Conservation (phyloP, 2,888 invertebrate genomes). For the Aphodius sticticus region DNA sequence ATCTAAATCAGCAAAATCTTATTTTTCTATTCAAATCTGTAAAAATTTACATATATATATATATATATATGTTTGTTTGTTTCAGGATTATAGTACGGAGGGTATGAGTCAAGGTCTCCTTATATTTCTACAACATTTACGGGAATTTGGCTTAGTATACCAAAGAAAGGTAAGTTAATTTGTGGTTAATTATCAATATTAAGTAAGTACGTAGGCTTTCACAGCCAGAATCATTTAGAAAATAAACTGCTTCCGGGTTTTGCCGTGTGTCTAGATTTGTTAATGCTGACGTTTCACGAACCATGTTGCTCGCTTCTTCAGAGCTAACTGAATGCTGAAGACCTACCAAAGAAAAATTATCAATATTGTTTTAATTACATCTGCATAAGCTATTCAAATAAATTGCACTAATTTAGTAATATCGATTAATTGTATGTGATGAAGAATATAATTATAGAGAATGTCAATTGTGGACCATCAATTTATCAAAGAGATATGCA, state of each 20-base stretch:
- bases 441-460: background rate
- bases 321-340: too few species aligned
- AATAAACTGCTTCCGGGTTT: too few species aligned
- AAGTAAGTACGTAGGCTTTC: too few species aligned
- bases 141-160: conserved; percentile 97
- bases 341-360: too few species aligned
- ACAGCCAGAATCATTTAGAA: too few species aligned
- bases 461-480: background rate
- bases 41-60: background rate
- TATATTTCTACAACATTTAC: conserved; percentile 91
- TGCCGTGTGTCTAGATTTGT: too few species aligned
- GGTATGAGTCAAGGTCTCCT: conserved; percentile 88
- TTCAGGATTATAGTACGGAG: conserved; percentile 94
- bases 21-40: background rate
- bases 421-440: background rate
- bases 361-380: too few species aligned
- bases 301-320: too few species aligned
- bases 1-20: background rate
- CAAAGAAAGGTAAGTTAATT: conserved; percentile 80
- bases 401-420: background rate
- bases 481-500: too few species aligned
- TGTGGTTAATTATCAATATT: background rate
- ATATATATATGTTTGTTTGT: conserved; percentile 38
- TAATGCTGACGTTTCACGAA: too few species aligned
- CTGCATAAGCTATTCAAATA: background rate